Evolutionary conservation across 2,113 vertebrate genomes (phyloP), one percentile per base, ranked within the genome.

Genomic region (Rhinogobius similis): DNA sequence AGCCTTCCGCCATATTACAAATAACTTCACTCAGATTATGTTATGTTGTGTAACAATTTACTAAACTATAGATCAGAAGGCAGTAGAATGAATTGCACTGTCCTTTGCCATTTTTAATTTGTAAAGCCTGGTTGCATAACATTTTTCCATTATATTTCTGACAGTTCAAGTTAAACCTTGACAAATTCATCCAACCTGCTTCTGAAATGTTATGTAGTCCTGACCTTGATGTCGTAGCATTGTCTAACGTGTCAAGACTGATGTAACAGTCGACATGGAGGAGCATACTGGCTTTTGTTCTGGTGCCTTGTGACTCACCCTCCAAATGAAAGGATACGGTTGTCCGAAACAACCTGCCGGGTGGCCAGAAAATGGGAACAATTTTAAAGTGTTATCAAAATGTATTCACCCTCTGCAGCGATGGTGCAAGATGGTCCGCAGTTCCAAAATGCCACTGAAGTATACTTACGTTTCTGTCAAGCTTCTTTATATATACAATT

Each of bases 241-340:
- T 55, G 52, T 55, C 52, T 55, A 55, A 55, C 4, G 52, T 55
- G 52, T 55, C 52, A 55, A 55, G 52, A 55, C 23, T 55, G 23
- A 55, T 14, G 23, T 26, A 55, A 55, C 12, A 14, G 23, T 23
- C 12, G 11, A 26, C 10, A 26, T 10, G n/a, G n/a, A 26, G 52
- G 52, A 55, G 52, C 52, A 26, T 26, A 55, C 52, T 26, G 23
- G 23, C 52, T 55, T 52, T 14, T 55, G 52, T 26, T 55, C 23
- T 55, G 52, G 23, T 24, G 23, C 52, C 21, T 24, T 12, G 23
- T 55, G 52, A 55, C 23, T 55, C 23, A 24, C 13, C 12, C 23
- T 55, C 23, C 4, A 12, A 55, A 12, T 26, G 23, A 55, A 16
- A 55, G 12, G 52, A 26, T 26, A 26, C 26, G 52, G 23, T 55